Conservation (phyloP, 1,140 invertebrate species). For the Heliconius himera region DNA sequence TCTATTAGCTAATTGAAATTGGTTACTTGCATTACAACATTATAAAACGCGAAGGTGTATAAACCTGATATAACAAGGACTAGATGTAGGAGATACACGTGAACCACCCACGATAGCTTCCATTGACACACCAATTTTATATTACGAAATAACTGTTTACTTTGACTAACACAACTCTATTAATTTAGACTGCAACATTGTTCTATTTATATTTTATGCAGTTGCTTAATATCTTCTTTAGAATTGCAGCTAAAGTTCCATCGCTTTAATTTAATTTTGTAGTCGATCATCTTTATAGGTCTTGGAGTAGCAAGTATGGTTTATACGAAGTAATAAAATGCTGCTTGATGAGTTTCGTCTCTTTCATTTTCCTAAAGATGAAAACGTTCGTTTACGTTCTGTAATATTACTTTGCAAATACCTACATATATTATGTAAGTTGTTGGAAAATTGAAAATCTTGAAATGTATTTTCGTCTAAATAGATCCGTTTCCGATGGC, state of each 20-base stretch:
- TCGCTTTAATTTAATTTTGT: slow-evolving; percentile 9
- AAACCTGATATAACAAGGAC: slow-evolving; percentile 25
- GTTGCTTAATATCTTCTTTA: background rate
- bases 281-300: slow-evolving; percentile 14
- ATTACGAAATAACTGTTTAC: background rate
- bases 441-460: background rate
- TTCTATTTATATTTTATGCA: background rate
- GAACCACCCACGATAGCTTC: slow-evolving; percentile 6
- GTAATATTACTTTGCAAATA: background rate
- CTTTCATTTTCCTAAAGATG: background rate
- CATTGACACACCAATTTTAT: background rate
- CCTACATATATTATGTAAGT: background rate
- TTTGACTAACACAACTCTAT: slow-evolving; percentile 7
- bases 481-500: background rate
- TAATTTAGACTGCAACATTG: background rate
- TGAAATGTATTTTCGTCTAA: background rate
- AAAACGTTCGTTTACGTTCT: background rate
- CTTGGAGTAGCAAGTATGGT: background rate
- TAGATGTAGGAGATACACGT: slow-evolving; percentile 22
- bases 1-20: background rate
- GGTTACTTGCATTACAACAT: background rate
- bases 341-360: slow-evolving; percentile 8
- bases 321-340: background rate
- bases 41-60: slow-evolving; percentile 12
- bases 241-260: background rate